Conservation (phyloP, 92 coral and sea anemone species). For the Phenganax subtilis region DNA sequence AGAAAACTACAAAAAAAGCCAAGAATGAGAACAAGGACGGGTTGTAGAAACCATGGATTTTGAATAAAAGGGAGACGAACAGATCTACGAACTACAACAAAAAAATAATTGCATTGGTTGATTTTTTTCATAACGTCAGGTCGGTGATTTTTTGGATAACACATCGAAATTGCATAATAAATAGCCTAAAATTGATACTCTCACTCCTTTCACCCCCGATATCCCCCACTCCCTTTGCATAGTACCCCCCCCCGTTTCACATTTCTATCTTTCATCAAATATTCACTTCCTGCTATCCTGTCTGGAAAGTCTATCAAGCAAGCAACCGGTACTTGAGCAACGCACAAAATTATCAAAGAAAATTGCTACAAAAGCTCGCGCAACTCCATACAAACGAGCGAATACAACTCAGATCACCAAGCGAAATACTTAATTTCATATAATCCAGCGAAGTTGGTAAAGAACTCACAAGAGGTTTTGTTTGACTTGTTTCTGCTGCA, state of each 20-base stretch:
- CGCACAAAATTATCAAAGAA: neutral
- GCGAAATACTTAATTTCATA: too few species aligned
- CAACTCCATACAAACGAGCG: neutral
- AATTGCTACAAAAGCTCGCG: neutral
- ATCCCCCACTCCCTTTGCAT: neutral
- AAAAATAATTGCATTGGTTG: too few species aligned
- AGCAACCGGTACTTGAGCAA: neutral
- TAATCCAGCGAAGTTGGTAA: too few species aligned
- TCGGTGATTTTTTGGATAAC: too few species aligned
- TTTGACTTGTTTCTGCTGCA: neutral
- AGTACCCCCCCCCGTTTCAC: neutral
- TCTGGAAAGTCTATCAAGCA: neutral
- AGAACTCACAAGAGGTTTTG: too few species aligned
- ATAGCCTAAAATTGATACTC: too few species aligned
- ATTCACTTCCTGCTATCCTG: neutral
- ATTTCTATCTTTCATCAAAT: neutral
- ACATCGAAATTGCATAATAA: too few species aligned
- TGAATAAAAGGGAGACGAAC: slow-evolving; percentile 7
- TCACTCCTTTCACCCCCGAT: too few species aligned
- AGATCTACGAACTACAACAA: too few species aligned
- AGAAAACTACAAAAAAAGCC: neutral
- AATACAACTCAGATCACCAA: neutral
- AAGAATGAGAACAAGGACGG: neutral
- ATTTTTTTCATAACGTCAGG: too few species aligned
- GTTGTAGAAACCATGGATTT: neutral